Evolutionary conservation across 1,140 invertebrate genomes (phyloP).

Genomic region (Zaprionus davidi): DNA sequence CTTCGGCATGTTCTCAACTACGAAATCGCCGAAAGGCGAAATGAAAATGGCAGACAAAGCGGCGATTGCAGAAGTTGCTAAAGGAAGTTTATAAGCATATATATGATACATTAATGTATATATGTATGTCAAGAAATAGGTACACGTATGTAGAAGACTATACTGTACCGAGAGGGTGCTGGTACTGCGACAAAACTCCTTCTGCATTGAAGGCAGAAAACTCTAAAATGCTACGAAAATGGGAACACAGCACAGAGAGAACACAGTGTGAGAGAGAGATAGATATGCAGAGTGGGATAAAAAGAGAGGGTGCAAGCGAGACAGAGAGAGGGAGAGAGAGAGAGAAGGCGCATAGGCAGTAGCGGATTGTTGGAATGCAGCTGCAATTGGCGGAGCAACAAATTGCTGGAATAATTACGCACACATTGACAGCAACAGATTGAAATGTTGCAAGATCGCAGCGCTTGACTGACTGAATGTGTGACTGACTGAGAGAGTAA

Average conservation of each 20-base stretch:
- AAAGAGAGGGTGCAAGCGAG: neutral
- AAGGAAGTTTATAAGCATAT: no score
- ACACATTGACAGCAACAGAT: conserved; percentile 76
- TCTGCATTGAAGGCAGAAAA: neutral
- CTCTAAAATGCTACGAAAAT: neutral
- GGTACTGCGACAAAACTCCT: neutral
- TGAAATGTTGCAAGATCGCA: conserved; percentile 56
- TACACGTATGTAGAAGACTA: neutral
- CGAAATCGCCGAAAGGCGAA: neutral
- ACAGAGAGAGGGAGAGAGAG: neutral
- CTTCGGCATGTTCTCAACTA: neutral
- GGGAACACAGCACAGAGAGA: neutral
- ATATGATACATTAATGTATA: no score
- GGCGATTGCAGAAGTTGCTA: neutral
- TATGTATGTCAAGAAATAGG: neutral
- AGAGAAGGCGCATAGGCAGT: neutral
- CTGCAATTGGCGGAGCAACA: conserved; percentile 81
- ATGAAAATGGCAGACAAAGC: neutral
- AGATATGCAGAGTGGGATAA: neutral
- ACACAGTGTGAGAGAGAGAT: neutral
- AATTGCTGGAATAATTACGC: conserved; percentile 84
- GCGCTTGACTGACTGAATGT: conserved; percentile 28
- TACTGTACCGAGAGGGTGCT: neutral
- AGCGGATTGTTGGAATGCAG: conserved; percentile 60
- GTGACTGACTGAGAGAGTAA: neutral